Conservation (phyloP, 2,113 vertebrate species). For the Lamprologus speciosus region DNA sequence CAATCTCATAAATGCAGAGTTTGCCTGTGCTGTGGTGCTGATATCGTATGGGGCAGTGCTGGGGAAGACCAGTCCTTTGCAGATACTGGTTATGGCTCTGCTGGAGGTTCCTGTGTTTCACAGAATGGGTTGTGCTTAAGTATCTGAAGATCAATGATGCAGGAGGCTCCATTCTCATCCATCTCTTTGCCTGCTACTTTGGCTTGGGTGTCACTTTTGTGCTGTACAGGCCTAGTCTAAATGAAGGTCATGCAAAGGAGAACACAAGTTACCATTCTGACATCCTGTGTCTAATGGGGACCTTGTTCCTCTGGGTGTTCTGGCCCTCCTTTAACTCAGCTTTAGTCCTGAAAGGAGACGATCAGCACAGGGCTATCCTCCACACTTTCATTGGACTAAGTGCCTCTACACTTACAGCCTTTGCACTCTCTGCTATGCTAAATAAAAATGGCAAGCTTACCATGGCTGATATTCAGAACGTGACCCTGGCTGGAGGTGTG, state of each 20-base stretch:
- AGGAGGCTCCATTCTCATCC: conserved; percentile 79
- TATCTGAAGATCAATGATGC: conserved; percentile 73
- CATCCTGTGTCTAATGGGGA: conserved; percentile 73
- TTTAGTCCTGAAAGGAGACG: conserved; percentile 64
- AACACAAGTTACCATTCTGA: conserved; percentile 70
- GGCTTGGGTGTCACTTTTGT: conserved; percentile 75
- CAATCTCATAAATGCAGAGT: conserved; percentile 76
- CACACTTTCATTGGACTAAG: conserved; percentile 79
- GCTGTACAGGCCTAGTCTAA: conserved; percentile 60
- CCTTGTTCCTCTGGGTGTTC: conserved; percentile 82
- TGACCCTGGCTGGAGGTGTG: conserved; percentile 78
- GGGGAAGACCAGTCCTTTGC: conserved; percentile 77
- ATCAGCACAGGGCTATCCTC: conserved; percentile 76
- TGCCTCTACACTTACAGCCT: conserved; percentile 68
- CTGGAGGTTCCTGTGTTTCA: conserved; percentile 75
- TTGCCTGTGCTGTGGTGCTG: conserved; percentile 75
- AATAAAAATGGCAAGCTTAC: conserved; percentile 72
- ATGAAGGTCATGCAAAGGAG: conserved; percentile 63
- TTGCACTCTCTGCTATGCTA: conserved; percentile 73
- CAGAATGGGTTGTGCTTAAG: conserved; percentile 70
- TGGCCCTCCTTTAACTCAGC: conserved; percentile 82
- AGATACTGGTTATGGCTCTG: conserved; percentile 75
- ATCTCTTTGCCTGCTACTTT: conserved; percentile 83
- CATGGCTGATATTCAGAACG: conserved; percentile 77
- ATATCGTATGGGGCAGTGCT: conserved; percentile 78